These are phyloP conservation scores for Molanna angustata DNA, from an alignment of 2,888 invertebrate genomes.

Conservation along the genomic window DNA sequence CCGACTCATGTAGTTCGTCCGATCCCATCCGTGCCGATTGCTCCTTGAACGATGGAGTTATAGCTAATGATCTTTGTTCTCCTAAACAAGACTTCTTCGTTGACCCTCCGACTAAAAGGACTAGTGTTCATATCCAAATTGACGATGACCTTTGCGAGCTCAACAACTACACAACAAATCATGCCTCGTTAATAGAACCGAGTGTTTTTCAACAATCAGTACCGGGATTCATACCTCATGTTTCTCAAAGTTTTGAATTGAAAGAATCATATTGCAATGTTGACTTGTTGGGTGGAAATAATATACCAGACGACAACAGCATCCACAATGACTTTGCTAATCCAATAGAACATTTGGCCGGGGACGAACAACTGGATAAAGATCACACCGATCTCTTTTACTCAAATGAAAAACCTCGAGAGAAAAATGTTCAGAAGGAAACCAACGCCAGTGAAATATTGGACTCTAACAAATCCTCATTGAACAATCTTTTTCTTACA, in stretches of 20 bases:
- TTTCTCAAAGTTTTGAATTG: slow-evolving; percentile 14
- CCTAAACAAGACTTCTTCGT: slow-evolving; percentile 15
- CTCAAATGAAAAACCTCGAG: background rate
- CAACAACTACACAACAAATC: slow-evolving; percentile 2
- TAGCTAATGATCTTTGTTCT: slow-evolving; percentile 5
- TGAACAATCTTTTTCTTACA: slow-evolving; percentile 35
- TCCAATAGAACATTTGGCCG: background rate
- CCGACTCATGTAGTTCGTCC: slow-evolving; percentile 6
- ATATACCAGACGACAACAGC: slow-evolving; percentile 11
- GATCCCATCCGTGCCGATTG: slow-evolving; percentile 22
- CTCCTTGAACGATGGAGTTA: slow-evolving; percentile 19
- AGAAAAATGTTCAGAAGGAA: background rate
- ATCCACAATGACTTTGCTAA: background rate
- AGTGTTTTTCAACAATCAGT: slow-evolving; percentile 14
- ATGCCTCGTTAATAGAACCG: slow-evolving; percentile 9
- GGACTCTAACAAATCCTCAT: background rate
- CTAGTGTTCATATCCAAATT: slow-evolving; percentile 17
- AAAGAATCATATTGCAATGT: slow-evolving; percentile 18
- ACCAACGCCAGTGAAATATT: slow-evolving; percentile 7
- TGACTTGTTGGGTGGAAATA: slow-evolving; percentile 7
- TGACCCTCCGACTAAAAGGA: slow-evolving; percentile 8
- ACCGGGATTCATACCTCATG: slow-evolving; percentile 17
- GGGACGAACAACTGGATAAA: background rate
- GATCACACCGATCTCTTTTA: slow-evolving; percentile 7
- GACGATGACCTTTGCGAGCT: slow-evolving; percentile 11